Evolutionary conservation across 2,113 vertebrate genomes (phyloP), one percentile per base, ranked within the genome.

Genomic region (Cyanoramphus novaezelandiae): DNA sequence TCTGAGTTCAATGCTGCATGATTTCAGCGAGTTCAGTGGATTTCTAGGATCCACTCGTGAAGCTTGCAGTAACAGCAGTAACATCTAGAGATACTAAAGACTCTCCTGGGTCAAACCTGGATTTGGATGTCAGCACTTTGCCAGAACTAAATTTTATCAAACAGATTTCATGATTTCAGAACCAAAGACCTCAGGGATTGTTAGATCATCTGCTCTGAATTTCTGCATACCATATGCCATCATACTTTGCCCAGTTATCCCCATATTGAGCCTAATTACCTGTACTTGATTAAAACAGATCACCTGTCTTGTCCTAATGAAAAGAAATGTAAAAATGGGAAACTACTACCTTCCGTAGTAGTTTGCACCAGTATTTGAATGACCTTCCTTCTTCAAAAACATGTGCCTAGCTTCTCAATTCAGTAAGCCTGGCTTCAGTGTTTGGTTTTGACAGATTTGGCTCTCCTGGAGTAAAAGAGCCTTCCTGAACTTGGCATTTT

Each of bases 231-330:
- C 89, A 87, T 96, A 95, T 95, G 95, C 62, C 83, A 60, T 91
- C 81, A 52, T 88, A 92, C 95, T 92, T 93, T 3, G 2, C 62
- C 23, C 24, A 79, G 89, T 95, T 95, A 89, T 89, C 92, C 52
- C 74, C 82, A 83, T 92, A 91, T 87, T 95, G 89, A 76, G 46
- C 59, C 78, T 95, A 95, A 95, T 95, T 83, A 95, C 89, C 93
- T 95, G 81, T 85, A 55, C 65, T 90, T 89, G 77, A 96, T 87
- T 90, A 85, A 95, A 96, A 94, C 25, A 92, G 91, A 95, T 96
- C 62, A 85, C 46, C 43, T 39, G 41, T 92, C 60, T 76, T 83
- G 49, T 80, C 50, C 59, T 90, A 95, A 93, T 67, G 77, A 81
- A 43, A 29, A 52, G 13, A 79, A 84, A 68, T 70, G 9, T 50